Percentiles rank a stretch among this genome's conserved stretches.
Evolutionary conservation across 2,888 invertebrate genomes (phyloP).

Genomic region (Yponomeuta evonymella): DNA sequence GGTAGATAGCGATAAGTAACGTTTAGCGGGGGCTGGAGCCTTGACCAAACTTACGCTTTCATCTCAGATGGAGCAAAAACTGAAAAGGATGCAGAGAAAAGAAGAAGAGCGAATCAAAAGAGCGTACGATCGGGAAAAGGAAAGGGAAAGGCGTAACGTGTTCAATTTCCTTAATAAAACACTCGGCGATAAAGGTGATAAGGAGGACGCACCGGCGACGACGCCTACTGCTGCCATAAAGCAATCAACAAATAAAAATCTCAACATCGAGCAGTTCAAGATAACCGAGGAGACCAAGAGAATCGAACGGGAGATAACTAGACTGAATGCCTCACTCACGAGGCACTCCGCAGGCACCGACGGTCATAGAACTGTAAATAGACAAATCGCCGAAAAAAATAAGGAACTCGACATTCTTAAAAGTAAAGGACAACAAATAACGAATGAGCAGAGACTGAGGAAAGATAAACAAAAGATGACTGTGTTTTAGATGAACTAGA

Average conservation of each 20-base stretch:
- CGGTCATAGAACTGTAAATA: constrained; percentile 77
- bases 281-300: constrained; percentile 82
- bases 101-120: constrained; percentile 79
- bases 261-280: constrained; percentile 85
- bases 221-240: constrained; percentile 43
- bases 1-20: too few relatives aligned
- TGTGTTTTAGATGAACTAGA: constrained; percentile 74
- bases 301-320: constrained; percentile 80
- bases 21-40: too few relatives aligned
- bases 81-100: constrained; percentile 79
- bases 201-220: constrained; percentile 21
- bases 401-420: constrained; percentile 77
- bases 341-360: constrained; percentile 78
- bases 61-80: constrained; percentile 77
- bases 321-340: constrained; percentile 78
- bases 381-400: constrained; percentile 77
- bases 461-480: constrained; percentile 85
- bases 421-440: constrained; percentile 78
- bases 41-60: not conserved
- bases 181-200: constrained; percentile 57
- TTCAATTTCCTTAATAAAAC: constrained; percentile 86
- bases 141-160: constrained; percentile 79
- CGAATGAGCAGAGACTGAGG: constrained; percentile 81
- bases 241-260: constrained; percentile 77
- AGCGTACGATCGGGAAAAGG: constrained; percentile 78